Evolutionary conservation across 1,140 invertebrate species (phyloP), one percentile per base, ranked within the genome.

Genomic region (Drosophila triauraria): DNA sequence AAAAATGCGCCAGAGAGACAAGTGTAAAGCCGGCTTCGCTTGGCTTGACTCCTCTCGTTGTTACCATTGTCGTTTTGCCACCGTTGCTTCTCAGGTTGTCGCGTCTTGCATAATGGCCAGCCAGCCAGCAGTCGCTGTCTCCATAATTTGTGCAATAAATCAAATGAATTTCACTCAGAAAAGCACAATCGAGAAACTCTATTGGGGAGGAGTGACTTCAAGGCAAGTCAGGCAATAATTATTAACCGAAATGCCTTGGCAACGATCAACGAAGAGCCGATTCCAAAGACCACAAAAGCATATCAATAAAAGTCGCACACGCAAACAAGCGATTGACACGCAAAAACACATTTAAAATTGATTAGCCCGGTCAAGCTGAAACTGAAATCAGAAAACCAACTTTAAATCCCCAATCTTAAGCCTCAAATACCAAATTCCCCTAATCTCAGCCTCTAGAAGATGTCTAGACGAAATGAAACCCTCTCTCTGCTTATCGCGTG

Each of bases 321-420:
- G 85, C 85, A 90, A 90, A 90, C 81, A 85, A 91, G 86, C 86
- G 82, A 90, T 90, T 90, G 85, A 90, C 85, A 90, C 85, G 85
- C 85, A 90, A 90, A 91, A 90, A 90, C 78, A 90, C 85, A 90
- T 91, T 91, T 90, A 91, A 90, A 90, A 90, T 90, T 90, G 85
- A 90, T 90, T 90, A 90, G 85, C 78, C 81, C 62, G 80, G 82
- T 74, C 78, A 65, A 51, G 60, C 44, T 44, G 64, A 48, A 62
- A 51, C 51, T 53, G 54, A 63, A 76, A 58, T 51, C 42, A 30
- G 20, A 67, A 47, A 68, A n/a, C 44, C 10, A 67, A 44, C 20
- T 48, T 35, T 30, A 59, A 51, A 50, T 53, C 25, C 44, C 47
- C 46, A 25, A 17, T 30, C 20, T 23, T 10, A 23, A 10, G 35